A percentile compares a stretch with the other conserved stretches of the same genome.
Evolutionary conservation across 2,888 invertebrate species (phyloP).

Genomic region (Malthinus flaveolus): DNA sequence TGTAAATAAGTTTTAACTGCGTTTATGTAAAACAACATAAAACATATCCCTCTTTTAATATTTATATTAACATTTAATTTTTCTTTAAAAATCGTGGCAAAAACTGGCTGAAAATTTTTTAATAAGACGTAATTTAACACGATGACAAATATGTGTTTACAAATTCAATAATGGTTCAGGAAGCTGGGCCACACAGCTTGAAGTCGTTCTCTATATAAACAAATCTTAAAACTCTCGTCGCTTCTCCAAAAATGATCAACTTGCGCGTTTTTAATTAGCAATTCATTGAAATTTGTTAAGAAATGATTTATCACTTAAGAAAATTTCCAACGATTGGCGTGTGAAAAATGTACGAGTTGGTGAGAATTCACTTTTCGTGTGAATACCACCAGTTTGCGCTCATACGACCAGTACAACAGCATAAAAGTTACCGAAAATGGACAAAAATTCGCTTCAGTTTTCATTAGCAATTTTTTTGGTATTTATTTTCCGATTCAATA

Average conservation of each 20-base stretch:
- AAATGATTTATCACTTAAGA: too few relatives aligned
- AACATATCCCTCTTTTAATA: constrained; percentile 1
- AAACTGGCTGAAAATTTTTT: constrained; percentile 1
- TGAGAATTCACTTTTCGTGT: too few relatives aligned
- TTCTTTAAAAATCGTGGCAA: neutral
- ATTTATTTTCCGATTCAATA: too few relatives aligned
- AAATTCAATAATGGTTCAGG: constrained; percentile 35
- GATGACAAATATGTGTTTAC: constrained; percentile 37
- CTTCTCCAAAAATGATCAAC: constrained; percentile 40
- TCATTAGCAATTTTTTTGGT: too few relatives aligned
- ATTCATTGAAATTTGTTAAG: too few relatives aligned
- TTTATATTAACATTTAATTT: constrained; percentile 4
- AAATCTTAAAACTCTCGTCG: constrained; percentile 50
- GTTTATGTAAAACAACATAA: neutral
- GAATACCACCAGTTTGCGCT: too few relatives aligned
- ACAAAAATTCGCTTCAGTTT: too few relatives aligned
- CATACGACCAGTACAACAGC: too few relatives aligned
- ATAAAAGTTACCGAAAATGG: too few relatives aligned
- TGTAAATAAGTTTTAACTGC: neutral
- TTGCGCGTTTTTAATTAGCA: neutral
- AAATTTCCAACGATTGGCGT: too few relatives aligned
- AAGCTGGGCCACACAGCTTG: constrained; percentile 45
- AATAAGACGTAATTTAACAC: constrained; percentile 25
- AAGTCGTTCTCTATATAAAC: constrained; percentile 46
- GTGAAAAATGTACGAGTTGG: too few relatives aligned